Evolutionary conservation across 2,888 invertebrate genomes (phyloP).

Genomic region (Aphodius granarius): DNA sequence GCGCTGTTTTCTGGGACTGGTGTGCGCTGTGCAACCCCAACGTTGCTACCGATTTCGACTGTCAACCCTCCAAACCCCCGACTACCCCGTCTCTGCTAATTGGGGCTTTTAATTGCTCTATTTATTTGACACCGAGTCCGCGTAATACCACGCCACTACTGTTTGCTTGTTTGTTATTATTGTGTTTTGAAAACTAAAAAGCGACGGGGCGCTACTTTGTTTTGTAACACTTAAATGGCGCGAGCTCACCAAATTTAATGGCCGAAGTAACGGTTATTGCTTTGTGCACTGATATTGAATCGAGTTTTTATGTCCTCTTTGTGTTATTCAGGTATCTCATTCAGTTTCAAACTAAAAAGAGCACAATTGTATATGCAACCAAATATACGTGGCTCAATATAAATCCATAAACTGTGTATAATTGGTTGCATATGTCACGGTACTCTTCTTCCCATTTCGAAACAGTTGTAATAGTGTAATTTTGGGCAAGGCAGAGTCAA

Average conservation of each 20-base stretch:
- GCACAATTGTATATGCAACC: too few species aligned
- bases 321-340: too few species aligned
- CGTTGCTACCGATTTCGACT: neutral
- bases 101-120: conserved; percentile 14
- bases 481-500: too few species aligned
- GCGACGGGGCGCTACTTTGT: neutral
- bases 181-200: neutral
- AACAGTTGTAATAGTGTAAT: too few species aligned
- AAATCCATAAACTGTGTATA: too few species aligned
- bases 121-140: conserved; percentile 11
- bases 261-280: neutral
- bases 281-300: neutral
- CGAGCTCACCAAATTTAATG: neutral
- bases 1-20: neutral
- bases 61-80: neutral
- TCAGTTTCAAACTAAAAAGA: too few species aligned
- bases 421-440: too few species aligned
- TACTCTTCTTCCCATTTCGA: too few species aligned
- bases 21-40: neutral
- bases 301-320: too few species aligned
- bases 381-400: too few species aligned
- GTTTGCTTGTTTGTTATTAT: neutral
- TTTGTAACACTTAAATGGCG: neutral
- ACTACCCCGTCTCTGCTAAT: neutral
- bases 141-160: conserved; percentile 20